These are phyloP conservation scores for Apoda limacodes DNA, from an alignment of 2,888 invertebrate genomes.

Conservation along the genomic window DNA sequence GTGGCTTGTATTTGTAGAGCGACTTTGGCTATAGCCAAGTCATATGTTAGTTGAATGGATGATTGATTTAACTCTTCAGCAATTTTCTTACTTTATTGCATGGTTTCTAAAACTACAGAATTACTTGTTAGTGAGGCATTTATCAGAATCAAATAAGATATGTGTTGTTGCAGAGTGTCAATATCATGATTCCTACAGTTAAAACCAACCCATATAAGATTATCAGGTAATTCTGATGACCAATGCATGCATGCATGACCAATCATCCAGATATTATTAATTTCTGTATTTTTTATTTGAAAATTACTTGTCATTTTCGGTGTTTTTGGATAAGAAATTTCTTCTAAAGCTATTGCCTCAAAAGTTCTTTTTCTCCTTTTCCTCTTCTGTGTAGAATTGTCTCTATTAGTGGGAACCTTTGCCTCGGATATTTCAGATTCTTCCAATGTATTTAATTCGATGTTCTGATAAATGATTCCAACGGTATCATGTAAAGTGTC, in stretches of 20 bases:
- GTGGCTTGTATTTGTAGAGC: constrained; percentile 18
- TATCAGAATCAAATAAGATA: no score
- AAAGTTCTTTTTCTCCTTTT: constrained; percentile 13
- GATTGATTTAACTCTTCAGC: no score
- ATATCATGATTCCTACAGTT: no score
- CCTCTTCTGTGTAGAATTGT: constrained; percentile 1
- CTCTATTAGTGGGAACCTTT: neutral
- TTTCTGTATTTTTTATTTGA: constrained; percentile 1
- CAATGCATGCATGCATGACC: no score
- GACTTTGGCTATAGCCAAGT: constrained; percentile 21
- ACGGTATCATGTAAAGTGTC: constrained; percentile 33
- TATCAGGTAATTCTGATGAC: no score
- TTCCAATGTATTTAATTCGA: constrained; percentile 4
- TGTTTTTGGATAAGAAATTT: constrained; percentile 8
- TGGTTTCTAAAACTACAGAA: no score
- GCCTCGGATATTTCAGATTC: constrained; percentile 6
- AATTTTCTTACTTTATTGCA: no score
- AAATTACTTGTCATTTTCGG: constrained; percentile 4
- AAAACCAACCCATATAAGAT: no score
- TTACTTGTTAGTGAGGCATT: no score
- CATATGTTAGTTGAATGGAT: no score
- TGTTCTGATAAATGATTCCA: constrained; percentile 26
- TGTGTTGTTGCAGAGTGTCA: no score
- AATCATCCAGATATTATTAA: constrained; percentile 10
- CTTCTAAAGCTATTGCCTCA: constrained; percentile 7